Evolutionary conservation across 2,113 vertebrate species (phyloP).

Genomic region (Odontophorus gujanensis): DNA sequence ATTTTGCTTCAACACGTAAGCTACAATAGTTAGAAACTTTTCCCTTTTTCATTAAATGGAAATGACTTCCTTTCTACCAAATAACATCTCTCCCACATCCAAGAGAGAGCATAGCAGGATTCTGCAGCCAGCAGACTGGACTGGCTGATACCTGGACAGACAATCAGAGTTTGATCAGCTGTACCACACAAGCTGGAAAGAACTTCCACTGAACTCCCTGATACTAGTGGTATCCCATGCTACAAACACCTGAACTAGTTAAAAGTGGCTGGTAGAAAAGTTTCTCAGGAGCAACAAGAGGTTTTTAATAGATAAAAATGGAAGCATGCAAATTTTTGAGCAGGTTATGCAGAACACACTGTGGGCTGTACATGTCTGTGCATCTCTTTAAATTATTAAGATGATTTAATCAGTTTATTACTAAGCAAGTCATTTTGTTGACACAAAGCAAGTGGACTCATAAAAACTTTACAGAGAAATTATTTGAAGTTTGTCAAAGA

Average conservation of each 20-base stretch:
- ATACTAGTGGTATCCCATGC: background rate
- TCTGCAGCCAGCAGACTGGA: background rate
- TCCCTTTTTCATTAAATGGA: background rate
- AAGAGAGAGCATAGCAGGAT: background rate
- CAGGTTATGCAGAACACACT: background rate
- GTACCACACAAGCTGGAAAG: background rate
- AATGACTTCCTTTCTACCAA: background rate
- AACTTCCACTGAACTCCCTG: background rate
- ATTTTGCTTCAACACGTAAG: background rate
- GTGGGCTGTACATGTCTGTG: too few species aligned
- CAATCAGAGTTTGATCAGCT: background rate
- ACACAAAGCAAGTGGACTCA: background rate
- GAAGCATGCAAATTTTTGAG: background rate
- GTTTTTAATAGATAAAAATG: background rate
- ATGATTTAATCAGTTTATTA: background rate
- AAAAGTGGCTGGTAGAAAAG: background rate
- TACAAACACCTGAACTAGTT: background rate
- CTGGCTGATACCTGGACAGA: rapidly evolving
- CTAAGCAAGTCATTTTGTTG: background rate
- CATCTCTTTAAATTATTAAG: background rate
- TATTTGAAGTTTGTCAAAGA: background rate
- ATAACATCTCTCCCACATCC: background rate
- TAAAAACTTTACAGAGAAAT: background rate
- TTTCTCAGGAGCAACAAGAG: background rate
- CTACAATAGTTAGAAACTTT: background rate